These are phyloP conservation scores for Zootermopsis nevadensis DNA, from an alignment of 2,888 invertebrate genomes.

Conservation along the genomic window DNA sequence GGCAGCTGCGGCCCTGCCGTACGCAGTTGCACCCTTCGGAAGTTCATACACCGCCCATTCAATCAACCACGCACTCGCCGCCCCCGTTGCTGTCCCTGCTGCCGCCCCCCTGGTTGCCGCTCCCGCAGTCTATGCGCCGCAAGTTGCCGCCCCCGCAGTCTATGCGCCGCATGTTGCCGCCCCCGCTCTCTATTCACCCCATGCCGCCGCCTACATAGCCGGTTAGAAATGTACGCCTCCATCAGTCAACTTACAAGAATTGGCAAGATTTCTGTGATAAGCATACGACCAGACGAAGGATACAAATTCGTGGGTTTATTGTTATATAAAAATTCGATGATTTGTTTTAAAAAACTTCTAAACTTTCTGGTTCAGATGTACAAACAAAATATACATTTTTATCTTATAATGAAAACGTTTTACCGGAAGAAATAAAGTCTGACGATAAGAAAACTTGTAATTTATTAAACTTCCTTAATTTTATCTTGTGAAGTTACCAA, in stretches of 20 bases:
- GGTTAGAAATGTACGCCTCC: constrained; percentile 57
- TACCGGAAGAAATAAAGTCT: no score
- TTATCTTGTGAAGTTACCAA: no score
- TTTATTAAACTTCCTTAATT: no score
- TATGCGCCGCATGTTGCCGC: constrained; percentile 61
- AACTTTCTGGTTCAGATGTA: no score
- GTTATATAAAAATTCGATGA: no score
- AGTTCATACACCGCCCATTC: constrained; percentile 49
- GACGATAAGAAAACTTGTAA: no score
- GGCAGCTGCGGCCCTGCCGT: constrained; percentile 43
- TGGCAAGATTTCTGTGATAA: no score
- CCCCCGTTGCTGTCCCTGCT: constrained; percentile 61
- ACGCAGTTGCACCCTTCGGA: constrained; percentile 44
- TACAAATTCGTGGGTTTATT: neutral
- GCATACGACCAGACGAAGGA: no score
- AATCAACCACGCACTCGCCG: constrained; percentile 54
- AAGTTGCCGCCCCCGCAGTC: constrained; percentile 61
- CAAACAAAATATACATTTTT: no score
- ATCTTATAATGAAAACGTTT: no score
- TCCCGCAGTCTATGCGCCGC: constrained; percentile 54
- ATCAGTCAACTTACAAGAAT: constrained; percentile 53
- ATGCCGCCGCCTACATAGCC: constrained; percentile 60
- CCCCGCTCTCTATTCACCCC: constrained; percentile 62
- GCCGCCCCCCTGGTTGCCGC: constrained; percentile 59
- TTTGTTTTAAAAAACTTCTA: no score